Conservation (phyloP, 2,113 vertebrate species). For the Terrapene triunguis region DNA sequence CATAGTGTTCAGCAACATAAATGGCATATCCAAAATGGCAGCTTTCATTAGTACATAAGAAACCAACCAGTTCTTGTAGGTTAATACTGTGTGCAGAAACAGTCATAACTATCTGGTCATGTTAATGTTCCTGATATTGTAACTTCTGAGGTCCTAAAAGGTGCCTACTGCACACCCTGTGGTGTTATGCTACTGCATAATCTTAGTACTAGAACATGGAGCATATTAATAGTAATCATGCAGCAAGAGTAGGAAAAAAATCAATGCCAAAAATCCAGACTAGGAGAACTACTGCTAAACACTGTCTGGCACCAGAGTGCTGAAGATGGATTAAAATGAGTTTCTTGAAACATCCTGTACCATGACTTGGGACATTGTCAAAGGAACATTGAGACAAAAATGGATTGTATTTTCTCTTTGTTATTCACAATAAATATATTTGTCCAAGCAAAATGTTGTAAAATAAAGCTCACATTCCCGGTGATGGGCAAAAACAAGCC, state of each 20-base stretch:
- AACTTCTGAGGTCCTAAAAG: neutral
- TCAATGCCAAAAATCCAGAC: neutral
- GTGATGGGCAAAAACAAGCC: slow-evolving; percentile 33
- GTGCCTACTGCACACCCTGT: neutral
- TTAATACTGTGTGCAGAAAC: neutral
- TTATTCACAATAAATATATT: slow-evolving; percentile 45
- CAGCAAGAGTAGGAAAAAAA: neutral
- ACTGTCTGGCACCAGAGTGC: neutral
- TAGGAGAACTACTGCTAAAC: neutral
- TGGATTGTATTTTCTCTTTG: slow-evolving; percentile 8
- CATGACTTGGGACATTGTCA: neutral
- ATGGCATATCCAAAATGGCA: neutral
- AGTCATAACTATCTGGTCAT: neutral
- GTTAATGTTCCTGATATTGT: neutral
- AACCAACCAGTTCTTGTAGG: neutral
- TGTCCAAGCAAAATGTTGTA: slow-evolving; percentile 14
- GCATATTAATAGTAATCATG: neutral
- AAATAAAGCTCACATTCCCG: neutral
- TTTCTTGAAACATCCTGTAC: neutral
- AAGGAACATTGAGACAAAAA: neutral
- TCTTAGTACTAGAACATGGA: neutral
- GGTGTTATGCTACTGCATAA: neutral
- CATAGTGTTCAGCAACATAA: neutral
- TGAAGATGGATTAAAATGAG: neutral
- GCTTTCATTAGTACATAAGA: neutral